Percentiles rank a stretch among this genome's conserved stretches.
These are phyloP conservation scores for Sebastes matsubarae DNA, from an alignment of 2,797 vertebrate species.

Conservation along the genomic window DNA sequence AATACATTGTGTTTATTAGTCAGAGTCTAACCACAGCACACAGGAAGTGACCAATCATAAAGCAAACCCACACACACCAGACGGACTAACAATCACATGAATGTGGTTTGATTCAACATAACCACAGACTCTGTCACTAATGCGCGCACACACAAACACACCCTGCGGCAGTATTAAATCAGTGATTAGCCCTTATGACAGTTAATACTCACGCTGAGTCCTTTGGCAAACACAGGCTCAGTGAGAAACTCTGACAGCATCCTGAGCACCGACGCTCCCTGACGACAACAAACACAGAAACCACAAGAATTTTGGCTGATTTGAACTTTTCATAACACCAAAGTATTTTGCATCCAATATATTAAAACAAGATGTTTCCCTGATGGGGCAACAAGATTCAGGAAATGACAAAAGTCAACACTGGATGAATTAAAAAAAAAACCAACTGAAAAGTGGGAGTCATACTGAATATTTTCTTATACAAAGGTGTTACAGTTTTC, in stretches of 20 bases:
- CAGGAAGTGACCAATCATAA: not conserved
- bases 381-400: not conserved
- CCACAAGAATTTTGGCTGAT: not conserved
- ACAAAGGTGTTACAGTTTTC: not conserved
- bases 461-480: not conserved
- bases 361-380: slow-evolving; percentile 8
- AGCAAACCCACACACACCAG: not conserved
- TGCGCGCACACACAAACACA: not conserved
- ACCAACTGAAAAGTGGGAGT: not conserved
- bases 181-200: not conserved
- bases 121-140: not conserved
- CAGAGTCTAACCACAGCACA: not conserved
- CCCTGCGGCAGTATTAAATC: not conserved
- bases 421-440: not conserved
- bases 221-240: slow-evolving; percentile 86
- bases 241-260: slow-evolving; percentile 94
- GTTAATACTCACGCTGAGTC: slow-evolving; percentile 87
- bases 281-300: slow-evolving; percentile 42
- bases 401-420: not conserved
- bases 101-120: not conserved
- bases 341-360: not conserved
- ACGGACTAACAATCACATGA: not conserved
- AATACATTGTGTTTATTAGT: not conserved
- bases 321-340: not conserved
- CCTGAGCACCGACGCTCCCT: slow-evolving; percentile 92